Conservation (phyloP, 1,140 invertebrate genomes). For the Anastrepha obliqua region DNA sequence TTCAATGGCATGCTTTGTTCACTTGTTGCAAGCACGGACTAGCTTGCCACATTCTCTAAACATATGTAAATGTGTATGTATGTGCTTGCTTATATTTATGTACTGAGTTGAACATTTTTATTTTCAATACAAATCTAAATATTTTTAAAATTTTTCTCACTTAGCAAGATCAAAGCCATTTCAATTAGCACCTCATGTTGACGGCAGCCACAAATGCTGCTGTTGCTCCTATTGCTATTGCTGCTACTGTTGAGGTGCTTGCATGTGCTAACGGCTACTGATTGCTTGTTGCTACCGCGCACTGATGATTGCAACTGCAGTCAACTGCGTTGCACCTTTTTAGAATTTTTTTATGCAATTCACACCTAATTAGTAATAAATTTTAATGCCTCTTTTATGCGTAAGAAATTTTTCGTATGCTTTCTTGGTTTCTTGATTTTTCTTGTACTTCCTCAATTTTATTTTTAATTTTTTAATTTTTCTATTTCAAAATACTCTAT, state of each 20-base stretch:
- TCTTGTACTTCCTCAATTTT: background rate
- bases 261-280: background rate
- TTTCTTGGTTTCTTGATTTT: background rate
- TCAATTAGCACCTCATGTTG: constrained; percentile 55
- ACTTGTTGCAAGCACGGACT: background rate
- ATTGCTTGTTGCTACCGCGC: background rate
- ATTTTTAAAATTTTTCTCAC: constrained; percentile 17
- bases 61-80: background rate
- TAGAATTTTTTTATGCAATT: constrained; percentile 17
- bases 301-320: background rate
- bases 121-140: constrained; percentile 42
- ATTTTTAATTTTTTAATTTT: background rate
- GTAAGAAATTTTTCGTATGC: constrained; percentile 25
- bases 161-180: constrained; percentile 56
- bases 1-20: background rate
- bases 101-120: background rate
- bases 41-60: background rate
- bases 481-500: too few species aligned
- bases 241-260: background rate
- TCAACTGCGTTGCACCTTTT: background rate
- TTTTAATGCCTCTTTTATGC: constrained; percentile 51
- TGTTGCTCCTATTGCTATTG: background rate
- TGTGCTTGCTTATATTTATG: constrained; percentile 16
- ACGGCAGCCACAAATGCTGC: constrained; percentile 15
- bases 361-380: constrained; percentile 58